Evolutionary conservation across 2,113 vertebrate genomes (phyloP), one percentile per base, ranked within the genome.

Genomic region (Lepisosteus oculatus): DNA sequence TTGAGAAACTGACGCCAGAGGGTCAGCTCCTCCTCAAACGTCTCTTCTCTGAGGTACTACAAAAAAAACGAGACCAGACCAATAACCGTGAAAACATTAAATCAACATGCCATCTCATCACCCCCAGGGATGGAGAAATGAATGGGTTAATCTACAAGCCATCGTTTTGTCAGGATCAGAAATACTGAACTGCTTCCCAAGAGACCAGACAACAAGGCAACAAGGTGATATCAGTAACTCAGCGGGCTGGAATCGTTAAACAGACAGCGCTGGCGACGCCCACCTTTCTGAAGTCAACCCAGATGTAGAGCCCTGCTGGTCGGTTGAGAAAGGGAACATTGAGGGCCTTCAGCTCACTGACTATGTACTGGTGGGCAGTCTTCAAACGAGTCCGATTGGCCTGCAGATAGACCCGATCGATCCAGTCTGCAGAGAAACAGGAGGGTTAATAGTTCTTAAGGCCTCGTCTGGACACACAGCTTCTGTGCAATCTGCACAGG

Each of bases 281-380:
- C 41, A 99, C 97, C 94, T 98, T 95, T 73, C 95, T 93, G 81
- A 99, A 85, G 76, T 99, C 95, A 0, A 90, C 92, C 97, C 97
- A 99, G 73, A 98, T 84, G 75, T 93, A 98, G 79, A 98, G 92
- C 14, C 95, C 87, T 0, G 95, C 93, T 0, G 90, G 87, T 2
- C 91, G 85, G 76, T 93, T 85, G 72, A 99, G 89, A 73, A 93
- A 96, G 8, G 95, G 95, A 73, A 98, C 72, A 3, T 91, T 92
- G 63, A 98, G 77, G 2, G 80, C 84, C 80, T 71, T 87, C 79
- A 99, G 91, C 83, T 97, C 94, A 54, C 87, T 85, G 0, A 92
- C 90, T 73, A 99, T 73, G n/a, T 89, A 96, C 0, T 82, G 78
- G 74, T 97, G 94, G 70, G 96, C 93, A 56, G 92, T 92, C 84